Evolutionary conservation across 1,140 invertebrate species (phyloP).

Genomic region (Manduca sexta): DNA sequence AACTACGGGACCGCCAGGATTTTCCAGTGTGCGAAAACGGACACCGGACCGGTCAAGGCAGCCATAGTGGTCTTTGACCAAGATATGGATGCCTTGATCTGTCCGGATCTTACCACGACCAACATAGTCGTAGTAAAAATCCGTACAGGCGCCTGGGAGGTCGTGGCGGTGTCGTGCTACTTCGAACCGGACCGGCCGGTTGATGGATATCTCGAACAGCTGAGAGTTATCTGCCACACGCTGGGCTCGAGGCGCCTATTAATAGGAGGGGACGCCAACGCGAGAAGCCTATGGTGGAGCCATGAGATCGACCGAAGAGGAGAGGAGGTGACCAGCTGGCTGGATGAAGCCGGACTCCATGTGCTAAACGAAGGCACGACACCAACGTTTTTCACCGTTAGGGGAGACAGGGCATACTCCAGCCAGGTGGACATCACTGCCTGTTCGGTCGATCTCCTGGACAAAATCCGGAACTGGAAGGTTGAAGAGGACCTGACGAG

Average conservation of each 20-base stretch:
- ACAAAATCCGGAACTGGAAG: too few species aligned
- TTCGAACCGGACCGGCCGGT: conserved; percentile 9
- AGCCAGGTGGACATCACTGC: conserved; percentile 7
- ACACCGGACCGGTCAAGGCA: conserved; percentile 4
- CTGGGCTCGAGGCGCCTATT: too few species aligned
- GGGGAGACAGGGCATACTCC: background rate
- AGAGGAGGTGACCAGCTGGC: background rate
- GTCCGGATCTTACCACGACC: conserved; percentile 2
- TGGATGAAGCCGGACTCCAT: conserved; percentile 6
- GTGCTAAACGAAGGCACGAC: conserved; percentile 8
- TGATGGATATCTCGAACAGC: conserved; percentile 3
- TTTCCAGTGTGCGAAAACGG: conserved; percentile 1
- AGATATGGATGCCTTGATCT: background rate
- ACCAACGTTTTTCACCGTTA: conserved; percentile 15
- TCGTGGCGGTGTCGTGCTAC: background rate
- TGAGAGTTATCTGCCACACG: background rate
- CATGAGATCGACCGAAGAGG: conserved; percentile 5
- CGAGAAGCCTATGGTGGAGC: conserved; percentile 16
- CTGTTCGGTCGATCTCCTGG: too few species aligned
- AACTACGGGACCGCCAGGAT: background rate
- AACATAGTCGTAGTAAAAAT: background rate
- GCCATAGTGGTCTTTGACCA: conserved; percentile 4
- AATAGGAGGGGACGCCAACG: conserved; percentile 18
- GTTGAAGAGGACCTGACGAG: too few species aligned
- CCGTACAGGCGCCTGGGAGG: background rate